phyloP scores from a whole-genome alignment of 92 coral and sea anemone species.

The Parazoanthus atlanticus region DNA sequence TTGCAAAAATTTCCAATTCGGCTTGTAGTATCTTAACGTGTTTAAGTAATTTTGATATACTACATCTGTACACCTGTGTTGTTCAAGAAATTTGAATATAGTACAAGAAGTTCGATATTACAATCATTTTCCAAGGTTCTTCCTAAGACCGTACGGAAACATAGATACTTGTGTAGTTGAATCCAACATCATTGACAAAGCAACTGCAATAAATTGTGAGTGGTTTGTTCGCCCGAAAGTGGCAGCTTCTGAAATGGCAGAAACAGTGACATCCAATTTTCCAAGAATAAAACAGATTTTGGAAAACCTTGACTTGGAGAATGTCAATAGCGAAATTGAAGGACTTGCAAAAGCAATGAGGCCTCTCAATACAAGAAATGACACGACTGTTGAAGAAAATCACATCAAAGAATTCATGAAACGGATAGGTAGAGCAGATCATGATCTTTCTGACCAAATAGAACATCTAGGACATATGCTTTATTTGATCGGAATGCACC shows the following conservation, averaged over 20 bases:
- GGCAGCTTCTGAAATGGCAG: background rate
- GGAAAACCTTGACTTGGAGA: background rate
- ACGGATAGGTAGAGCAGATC: background rate
- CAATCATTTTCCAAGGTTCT: background rate
- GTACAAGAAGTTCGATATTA: background rate
- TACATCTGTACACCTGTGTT: too few relatives aligned
- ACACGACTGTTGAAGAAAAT: background rate
- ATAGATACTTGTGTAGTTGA: background rate
- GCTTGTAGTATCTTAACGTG: too few relatives aligned
- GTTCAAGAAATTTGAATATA: too few relatives aligned
- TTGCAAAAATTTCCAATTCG: too few relatives aligned
- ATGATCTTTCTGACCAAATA: background rate
- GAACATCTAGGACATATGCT: background rate
- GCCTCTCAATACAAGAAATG: background rate
- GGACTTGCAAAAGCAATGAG: background rate
- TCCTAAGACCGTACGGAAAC: background rate
- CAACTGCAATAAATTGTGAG: background rate
- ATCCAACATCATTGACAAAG: background rate
- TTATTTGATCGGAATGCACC: background rate
- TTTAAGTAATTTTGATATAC: too few relatives aligned
- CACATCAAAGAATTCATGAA: background rate
- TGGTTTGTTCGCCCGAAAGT: background rate
- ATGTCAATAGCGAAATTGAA: background rate
- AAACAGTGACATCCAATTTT: background rate
- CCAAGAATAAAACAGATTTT: background rate